These are phyloP conservation scores for Naja naja DNA, from an alignment of 2,113 vertebrate genomes.

Conservation along the genomic window DNA sequence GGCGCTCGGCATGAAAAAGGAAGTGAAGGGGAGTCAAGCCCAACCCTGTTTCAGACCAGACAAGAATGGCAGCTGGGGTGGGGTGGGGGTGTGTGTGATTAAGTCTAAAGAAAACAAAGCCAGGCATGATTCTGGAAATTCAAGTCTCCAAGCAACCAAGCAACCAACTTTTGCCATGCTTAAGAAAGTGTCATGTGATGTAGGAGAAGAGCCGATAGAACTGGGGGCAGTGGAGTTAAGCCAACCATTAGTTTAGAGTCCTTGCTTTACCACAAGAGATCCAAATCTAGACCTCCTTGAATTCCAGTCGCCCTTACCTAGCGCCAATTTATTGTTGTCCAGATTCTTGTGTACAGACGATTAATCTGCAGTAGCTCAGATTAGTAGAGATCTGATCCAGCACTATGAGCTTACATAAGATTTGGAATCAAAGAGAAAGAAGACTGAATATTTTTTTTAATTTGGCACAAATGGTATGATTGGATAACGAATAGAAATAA, in stretches of 20 bases:
- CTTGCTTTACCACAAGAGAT: background rate
- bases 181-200: background rate
- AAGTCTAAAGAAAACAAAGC: background rate
- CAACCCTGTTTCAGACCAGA: background rate
- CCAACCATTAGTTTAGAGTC: background rate
- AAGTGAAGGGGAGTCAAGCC: fast-evolving
- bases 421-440: background rate
- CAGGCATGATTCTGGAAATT: background rate
- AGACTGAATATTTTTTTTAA: too few relatives aligned
- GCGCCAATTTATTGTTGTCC: background rate
- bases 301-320: background rate
- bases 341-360: background rate
- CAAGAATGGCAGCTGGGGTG: background rate
- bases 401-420: background rate
- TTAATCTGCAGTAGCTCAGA: background rate
- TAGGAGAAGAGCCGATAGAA: background rate
- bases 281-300: background rate
- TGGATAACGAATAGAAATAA: too few relatives aligned
- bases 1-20: background rate
- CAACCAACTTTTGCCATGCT: fast-evolving
- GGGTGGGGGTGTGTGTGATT: fast-evolving
- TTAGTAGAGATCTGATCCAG: too few relatives aligned
- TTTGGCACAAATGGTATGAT: too few relatives aligned
- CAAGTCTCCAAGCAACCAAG: fast-evolving
- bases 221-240: background rate